Base-by-base conservation (phyloP, 2,888 invertebrate genomes). In the Rhagium mordax region DNA sequence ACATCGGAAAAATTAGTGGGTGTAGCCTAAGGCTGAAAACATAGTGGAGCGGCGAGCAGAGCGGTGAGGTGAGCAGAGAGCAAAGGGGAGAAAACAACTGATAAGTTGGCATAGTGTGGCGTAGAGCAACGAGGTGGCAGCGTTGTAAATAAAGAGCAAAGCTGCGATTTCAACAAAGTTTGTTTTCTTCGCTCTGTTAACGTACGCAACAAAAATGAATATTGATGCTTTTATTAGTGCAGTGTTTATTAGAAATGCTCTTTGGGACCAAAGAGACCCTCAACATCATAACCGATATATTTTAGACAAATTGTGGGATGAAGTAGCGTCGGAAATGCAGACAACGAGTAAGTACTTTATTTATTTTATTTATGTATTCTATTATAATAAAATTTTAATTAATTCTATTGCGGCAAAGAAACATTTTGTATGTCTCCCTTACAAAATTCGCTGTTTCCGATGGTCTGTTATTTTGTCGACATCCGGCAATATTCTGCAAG, bases 261-360 rank as follows among this genome's bases (percentile, higher is more conserved):
- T 74, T 49, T 74, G 76, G 71, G 76, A 74, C 24, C 69, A 71
- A 61, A 74, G 66, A 27, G 65, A 76, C 21, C 20, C 62, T 33
- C 55, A 72, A 33, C 74, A 74, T 33, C 74, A 76, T 18, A 76
- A 74, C 60, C 65, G 76, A 20, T 74, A 21, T 49, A 49, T 76
- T 57, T 67, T 74, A n/a, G 76, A 74, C 47, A 76, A 71, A 70
- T 72, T 77, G 57, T 76, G 70, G 77, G 74, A 69, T 57, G 69
- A 62, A 27, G 73, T 75, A 27, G 68, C 69, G 8, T 15, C 4
- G 10, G 64, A 67, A 59, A 68, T 74, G 57, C 64, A 69, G 4
- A 41, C 60, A 15, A 60, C 60, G 41, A 60, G 60, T 60, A 60
- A 51, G 8, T 29, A 49, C 10, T 8, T 47, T n/a, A n/a, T n/a